Evolutionary conservation across 2,888 invertebrate species (phyloP).

Genomic region (Celastrina argiolus): DNA sequence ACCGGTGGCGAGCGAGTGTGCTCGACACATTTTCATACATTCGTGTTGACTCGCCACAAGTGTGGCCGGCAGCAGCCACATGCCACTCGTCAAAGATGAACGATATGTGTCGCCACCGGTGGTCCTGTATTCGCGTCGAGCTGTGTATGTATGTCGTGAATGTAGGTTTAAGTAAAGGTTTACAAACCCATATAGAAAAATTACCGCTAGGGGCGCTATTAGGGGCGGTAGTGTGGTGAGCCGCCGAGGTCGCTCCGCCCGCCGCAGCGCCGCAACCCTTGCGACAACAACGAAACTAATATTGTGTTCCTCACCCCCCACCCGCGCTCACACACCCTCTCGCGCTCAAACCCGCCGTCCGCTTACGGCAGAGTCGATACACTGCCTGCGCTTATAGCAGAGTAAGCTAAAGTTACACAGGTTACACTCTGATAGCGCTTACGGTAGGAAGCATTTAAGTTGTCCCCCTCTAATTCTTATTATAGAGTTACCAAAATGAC

Average conservation of each 20-base stretch:
- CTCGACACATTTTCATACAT: not conserved
- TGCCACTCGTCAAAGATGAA: not conserved
- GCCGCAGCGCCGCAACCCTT: constrained; percentile 76
- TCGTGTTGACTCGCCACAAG: not conserved
- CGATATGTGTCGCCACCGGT: not conserved
- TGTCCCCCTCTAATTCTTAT: too few relatives aligned
- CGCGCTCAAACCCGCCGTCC: constrained; percentile 62
- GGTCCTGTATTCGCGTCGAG: not conserved
- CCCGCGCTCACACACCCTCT: constrained; percentile 52
- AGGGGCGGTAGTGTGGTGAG: constrained; percentile 71
- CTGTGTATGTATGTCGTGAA: constrained; percentile 36
- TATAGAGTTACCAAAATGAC: too few relatives aligned
- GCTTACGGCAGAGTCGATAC: constrained; percentile 24
- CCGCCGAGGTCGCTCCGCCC: constrained; percentile 71
- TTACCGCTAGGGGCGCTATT: constrained; percentile 76
- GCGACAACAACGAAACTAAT: constrained; percentile 80
- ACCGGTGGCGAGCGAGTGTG: not conserved
- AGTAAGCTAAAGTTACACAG: too few relatives aligned
- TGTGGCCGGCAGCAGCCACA: not conserved
- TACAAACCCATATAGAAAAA: constrained; percentile 77
- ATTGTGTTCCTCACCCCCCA: constrained; percentile 74
- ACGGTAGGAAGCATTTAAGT: too few relatives aligned
- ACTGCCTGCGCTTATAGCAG: too few relatives aligned
- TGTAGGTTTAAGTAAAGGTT: constrained; percentile 72
- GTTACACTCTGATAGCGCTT: too few relatives aligned